phyloP scores from a whole-genome alignment of 1,140 invertebrate species.

The Leptopilina clavipes region DNA sequence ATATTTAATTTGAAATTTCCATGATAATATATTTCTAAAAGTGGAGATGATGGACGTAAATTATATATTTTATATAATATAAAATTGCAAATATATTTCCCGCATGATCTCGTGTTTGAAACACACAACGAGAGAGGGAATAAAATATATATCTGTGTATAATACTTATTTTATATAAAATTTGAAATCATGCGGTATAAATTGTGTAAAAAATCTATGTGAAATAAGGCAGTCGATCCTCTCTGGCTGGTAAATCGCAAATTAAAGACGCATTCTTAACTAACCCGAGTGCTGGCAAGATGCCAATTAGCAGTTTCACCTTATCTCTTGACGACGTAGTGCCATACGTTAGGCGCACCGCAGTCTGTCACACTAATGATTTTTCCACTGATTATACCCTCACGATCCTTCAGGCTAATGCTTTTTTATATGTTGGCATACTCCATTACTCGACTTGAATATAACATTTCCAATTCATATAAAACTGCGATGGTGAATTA shows the following conservation, averaged over 20 bases:
- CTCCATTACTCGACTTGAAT: neutral
- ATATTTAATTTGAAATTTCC: too few relatives aligned
- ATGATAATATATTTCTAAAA: too few relatives aligned
- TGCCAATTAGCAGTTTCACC: conserved; percentile 29
- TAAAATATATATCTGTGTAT: too few relatives aligned
- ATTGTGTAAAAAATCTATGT: conserved; percentile 5
- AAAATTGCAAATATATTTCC: too few relatives aligned
- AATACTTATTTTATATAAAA: neutral
- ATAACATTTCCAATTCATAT: conserved; percentile 5
- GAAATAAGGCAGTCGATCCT: conserved; percentile 16
- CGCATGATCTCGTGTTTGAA: neutral
- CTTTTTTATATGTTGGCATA: neutral
- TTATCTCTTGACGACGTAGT: conserved; percentile 19
- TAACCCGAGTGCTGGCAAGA: conserved; percentile 24
- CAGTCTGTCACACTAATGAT: conserved; percentile 34
- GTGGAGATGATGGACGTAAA: too few relatives aligned
- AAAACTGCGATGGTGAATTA: neutral
- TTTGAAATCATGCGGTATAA: neutral
- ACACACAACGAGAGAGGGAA: neutral
- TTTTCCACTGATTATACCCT: conserved; percentile 22
- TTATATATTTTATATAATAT: too few relatives aligned
- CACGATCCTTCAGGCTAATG: conserved; percentile 13
- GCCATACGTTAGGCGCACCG: conserved; percentile 30
- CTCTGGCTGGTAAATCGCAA: conserved; percentile 1
- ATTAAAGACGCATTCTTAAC: conserved; percentile 35